Conservation (phyloP, 2,888 invertebrate species). For the Drosophila glabriapex region DNA sequence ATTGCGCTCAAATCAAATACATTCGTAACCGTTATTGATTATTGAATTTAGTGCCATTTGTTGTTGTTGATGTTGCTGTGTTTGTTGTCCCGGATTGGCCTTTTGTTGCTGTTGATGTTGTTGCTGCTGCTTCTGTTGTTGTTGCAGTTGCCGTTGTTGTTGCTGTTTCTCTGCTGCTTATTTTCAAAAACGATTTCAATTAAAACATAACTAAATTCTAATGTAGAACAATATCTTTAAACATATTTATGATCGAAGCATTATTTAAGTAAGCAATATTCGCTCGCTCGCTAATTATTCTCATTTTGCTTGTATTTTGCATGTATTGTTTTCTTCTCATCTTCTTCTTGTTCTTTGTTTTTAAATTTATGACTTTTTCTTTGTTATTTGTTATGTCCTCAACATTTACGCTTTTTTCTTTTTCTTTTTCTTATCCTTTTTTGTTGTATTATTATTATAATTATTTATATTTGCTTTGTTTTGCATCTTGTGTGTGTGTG, state of each 20-base stretch:
- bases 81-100: conserved; percentile 17
- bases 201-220: conserved; percentile 72
- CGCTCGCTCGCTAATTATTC: conserved; percentile 22
- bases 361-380: conserved; percentile 76
- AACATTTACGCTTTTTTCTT: conserved; percentile 12
- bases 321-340: not conserved
- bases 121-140: not conserved
- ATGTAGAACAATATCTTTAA: conserved; percentile 73
- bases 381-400: conserved; percentile 52
- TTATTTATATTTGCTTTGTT: conserved; percentile 15
- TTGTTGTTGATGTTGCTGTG: conserved; percentile 10
- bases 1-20: conserved; percentile 33
- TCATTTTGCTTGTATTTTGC: conserved; percentile 10
- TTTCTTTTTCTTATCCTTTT: conserved; percentile 16
- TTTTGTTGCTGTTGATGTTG: not conserved
- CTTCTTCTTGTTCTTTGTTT: conserved; percentile 37
- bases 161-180: conserved; percentile 27
- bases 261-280: conserved; percentile 54
- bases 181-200: conserved; percentile 43
- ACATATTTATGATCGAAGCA: conserved; percentile 62
- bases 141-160: conserved; percentile 16
- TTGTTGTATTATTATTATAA: not conserved
- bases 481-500: conserved; percentile 28
- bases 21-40: conserved; percentile 10
- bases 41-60: conserved; percentile 10